phyloP scores from a whole-genome alignment of 2,888 invertebrate species.

The Taphrorychus bicolor region DNA sequence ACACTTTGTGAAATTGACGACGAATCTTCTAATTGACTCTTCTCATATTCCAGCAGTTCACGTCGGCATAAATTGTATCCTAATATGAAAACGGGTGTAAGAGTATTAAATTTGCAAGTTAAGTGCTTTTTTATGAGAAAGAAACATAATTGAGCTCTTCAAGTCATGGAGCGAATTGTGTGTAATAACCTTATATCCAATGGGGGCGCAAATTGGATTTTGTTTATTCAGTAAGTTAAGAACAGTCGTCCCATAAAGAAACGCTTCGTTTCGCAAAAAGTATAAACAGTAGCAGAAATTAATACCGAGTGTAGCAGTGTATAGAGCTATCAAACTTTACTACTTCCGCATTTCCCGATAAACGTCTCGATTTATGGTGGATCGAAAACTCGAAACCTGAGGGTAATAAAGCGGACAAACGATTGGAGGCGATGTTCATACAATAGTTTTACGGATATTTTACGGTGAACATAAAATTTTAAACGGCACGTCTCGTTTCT shows the following conservation, averaged over 20 bases:
- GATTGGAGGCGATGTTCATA: conserved; percentile 14
- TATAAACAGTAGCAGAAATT: neutral
- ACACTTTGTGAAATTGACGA: no score
- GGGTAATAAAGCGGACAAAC: conserved; percentile 31
- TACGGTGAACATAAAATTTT: conserved; percentile 31
- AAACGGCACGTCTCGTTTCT: conserved; percentile 25
- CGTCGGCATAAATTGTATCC: no score
- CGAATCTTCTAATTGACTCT: no score
- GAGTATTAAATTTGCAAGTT: conserved; percentile 29
- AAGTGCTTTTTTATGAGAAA: conserved; percentile 30
- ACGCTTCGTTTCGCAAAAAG: neutral
- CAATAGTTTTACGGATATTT: conserved; percentile 23
- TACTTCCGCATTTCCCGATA: conserved; percentile 14
- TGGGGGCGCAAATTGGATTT: conserved; percentile 10
- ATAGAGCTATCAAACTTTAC: neutral
- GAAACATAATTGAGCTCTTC: conserved; percentile 26
- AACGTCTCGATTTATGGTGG: conserved; percentile 5
- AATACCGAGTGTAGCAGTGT: no score
- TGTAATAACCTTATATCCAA: conserved; percentile 12
- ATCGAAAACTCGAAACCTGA: conserved; percentile 25
- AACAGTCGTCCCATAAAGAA: neutral
- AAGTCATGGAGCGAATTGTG: conserved; percentile 14
- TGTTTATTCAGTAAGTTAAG: neutral
- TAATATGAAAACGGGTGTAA: conserved; percentile 9
- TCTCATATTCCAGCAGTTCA: no score